phyloP scores from a whole-genome alignment of 1,140 invertebrate genomes.

The Macrotrachela quadricornifera region DNA sequence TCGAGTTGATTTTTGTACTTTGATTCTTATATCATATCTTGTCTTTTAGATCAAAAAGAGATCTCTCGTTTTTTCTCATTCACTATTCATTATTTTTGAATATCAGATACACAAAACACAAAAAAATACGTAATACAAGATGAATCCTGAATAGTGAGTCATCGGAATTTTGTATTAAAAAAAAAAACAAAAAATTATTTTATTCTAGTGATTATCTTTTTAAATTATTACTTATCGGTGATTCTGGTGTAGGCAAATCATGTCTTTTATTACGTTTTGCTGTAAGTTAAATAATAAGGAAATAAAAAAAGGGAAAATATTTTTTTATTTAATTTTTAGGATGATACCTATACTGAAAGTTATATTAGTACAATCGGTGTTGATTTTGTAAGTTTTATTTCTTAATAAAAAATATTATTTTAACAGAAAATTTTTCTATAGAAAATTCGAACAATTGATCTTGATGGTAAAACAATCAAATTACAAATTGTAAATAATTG shows the following conservation, averaged over 20 bases:
- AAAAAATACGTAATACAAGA: too few relatives aligned
- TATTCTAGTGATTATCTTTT: conserved; percentile 64
- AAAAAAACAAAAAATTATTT: too few relatives aligned
- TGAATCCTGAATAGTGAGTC: too few relatives aligned
- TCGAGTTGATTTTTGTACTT: too few relatives aligned
- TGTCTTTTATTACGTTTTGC: conserved; percentile 91
- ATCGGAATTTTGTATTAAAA: too few relatives aligned
- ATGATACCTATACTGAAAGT: conserved; percentile 99
- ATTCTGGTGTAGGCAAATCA: conserved; percentile 97
- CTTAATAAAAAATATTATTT: too few relatives aligned
- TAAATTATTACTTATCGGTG: conserved; percentile 94
- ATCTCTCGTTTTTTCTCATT: too few relatives aligned
- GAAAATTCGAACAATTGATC: conserved; percentile 98
- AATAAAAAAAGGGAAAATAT: background rate
- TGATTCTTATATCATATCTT: too few relatives aligned
- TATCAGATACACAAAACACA: too few relatives aligned
- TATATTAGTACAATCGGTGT: conserved; percentile 99
- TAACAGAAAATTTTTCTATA: conserved; percentile 30
- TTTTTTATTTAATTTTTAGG: conserved; percentile 34
- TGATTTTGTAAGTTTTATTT: conserved; percentile 76
- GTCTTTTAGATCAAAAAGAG: too few relatives aligned
- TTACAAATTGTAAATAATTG: conserved; percentile 63
- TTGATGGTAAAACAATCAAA: conserved; percentile 98
- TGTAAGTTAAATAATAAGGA: conserved; percentile 34
- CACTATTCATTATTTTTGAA: too few relatives aligned